phyloP scores from a whole-genome alignment of 2,797 vertebrate genomes.

The Tolypeutes matacus region DNA sequence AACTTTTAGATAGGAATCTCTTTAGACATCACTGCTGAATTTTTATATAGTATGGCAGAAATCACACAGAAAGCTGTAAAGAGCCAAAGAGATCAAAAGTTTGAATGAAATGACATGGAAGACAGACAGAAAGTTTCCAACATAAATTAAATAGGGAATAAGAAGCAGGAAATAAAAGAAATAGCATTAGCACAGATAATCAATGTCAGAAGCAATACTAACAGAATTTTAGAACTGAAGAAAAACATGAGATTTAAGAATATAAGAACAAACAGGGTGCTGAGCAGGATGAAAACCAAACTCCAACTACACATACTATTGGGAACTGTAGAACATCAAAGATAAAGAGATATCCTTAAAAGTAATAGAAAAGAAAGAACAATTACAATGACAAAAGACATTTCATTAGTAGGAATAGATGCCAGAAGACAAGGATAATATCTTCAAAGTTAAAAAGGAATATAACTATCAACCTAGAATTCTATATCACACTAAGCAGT shows the following conservation, averaged over 20 bases:
- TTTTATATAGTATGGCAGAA: background rate
- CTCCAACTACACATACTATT: background rate
- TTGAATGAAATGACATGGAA: background rate
- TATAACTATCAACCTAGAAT: background rate
- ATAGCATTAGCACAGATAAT: background rate
- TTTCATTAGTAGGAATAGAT: background rate
- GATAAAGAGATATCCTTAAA: constrained; percentile 15
- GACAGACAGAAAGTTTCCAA: background rate
- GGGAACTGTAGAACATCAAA: background rate
- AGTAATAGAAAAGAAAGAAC: background rate
- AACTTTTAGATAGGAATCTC: background rate
- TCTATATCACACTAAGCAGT: background rate
- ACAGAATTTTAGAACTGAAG: background rate
- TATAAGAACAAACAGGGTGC: background rate
- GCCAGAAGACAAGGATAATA: background rate
- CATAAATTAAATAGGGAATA: constrained; percentile 1
- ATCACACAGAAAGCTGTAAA: constrained; percentile 10
- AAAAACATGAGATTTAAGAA: background rate
- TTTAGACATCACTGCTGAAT: background rate
- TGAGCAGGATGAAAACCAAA: background rate
- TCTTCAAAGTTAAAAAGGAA: constrained; percentile 30
- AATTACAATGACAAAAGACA: background rate
- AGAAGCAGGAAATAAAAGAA: background rate
- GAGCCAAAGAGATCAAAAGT: background rate
- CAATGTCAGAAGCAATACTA: background rate